These are phyloP conservation scores for Axea sp. DNA, from an alignment of 2,888 invertebrate genomes.

Conservation along the genomic window DNA sequence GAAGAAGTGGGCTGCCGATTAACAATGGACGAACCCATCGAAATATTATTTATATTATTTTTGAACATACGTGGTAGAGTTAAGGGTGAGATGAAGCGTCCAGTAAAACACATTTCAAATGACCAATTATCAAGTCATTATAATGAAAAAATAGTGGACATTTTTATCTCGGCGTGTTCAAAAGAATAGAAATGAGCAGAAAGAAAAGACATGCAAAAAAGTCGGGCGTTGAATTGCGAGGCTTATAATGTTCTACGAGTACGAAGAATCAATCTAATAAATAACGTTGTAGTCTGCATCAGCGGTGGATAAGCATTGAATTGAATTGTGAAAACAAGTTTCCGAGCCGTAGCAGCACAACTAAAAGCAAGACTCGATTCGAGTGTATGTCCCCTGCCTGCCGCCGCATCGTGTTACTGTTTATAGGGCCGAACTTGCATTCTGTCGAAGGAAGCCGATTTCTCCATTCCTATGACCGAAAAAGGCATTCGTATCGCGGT, in stretches of 20 bases:
- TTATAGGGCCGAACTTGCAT: slow-evolving; percentile 73
- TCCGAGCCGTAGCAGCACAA: slow-evolving; percentile 62
- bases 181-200: slow-evolving; percentile 51
- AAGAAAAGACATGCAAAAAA: slow-evolving; percentile 57
- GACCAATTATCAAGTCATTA: slow-evolving; percentile 40
- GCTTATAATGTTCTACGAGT: slow-evolving; percentile 63
- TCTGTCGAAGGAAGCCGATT: slow-evolving; percentile 67
- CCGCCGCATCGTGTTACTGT: slow-evolving; percentile 71
- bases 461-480: slow-evolving; percentile 65
- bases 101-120: slow-evolving; percentile 15
- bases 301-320: slow-evolving; percentile 67
- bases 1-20: slow-evolving; percentile 56
- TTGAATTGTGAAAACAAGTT: slow-evolving; percentile 69
- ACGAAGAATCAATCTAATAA: slow-evolving; percentile 69
- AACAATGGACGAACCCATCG: slow-evolving; percentile 37
- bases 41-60: slow-evolving; percentile 44
- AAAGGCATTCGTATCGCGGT: slow-evolving; percentile 65
- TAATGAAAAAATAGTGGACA: slow-evolving; percentile 12
- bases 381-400: slow-evolving; percentile 62
- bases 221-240: slow-evolving; percentile 58
- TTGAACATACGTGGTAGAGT: slow-evolving; percentile 8
- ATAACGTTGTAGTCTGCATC: slow-evolving; percentile 65
- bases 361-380: slow-evolving; percentile 73
- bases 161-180: slow-evolving; percentile 50
- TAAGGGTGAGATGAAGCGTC: slow-evolving; percentile 11